phyloP scores from a whole-genome alignment of 2,888 invertebrate genomes.

The Nomada ferruginata region DNA sequence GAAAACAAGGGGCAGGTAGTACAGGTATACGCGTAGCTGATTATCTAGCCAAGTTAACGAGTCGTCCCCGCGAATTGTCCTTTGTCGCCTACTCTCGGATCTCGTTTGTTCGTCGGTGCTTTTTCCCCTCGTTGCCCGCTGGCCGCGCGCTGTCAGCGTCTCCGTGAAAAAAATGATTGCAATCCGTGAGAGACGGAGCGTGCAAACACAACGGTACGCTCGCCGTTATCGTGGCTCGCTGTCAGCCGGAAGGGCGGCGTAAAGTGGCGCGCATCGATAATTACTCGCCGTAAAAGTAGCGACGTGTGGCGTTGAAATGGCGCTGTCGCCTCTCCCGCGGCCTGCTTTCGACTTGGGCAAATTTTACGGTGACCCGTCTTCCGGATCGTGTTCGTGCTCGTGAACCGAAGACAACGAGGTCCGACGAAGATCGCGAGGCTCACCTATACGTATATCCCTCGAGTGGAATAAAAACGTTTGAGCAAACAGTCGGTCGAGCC shows the following conservation, averaged over 20 bases:
- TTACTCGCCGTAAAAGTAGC: slow-evolving; percentile 81
- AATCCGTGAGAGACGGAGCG: slow-evolving; percentile 28
- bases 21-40: slow-evolving; percentile 9
- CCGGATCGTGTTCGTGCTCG: slow-evolving; percentile 39
- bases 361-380: slow-evolving; percentile 47
- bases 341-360: slow-evolving; percentile 27
- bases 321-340: not conserved
- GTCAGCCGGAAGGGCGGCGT: slow-evolving; percentile 78
- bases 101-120: not conserved
- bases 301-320: slow-evolving; percentile 69
- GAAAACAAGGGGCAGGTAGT: slow-evolving; percentile 36
- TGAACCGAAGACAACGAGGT: slow-evolving; percentile 34
- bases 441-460: too few relatives aligned
- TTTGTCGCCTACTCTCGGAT: not conserved
- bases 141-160: not conserved
- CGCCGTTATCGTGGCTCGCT: slow-evolving; percentile 75
- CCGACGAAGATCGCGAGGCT: slow-evolving; percentile 1
- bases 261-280: slow-evolving; percentile 80
- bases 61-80: slow-evolving; percentile 25
- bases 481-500: too few relatives aligned
- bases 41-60: slow-evolving; percentile 66
- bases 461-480: not conserved
- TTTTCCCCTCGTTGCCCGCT: not conserved
- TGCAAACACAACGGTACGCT: slow-evolving; percentile 19
- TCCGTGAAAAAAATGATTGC: slow-evolving; percentile 4